Evolutionary conservation across 2,797 vertebrate genomes (phyloP), one percentile per base, ranked within the genome.

Genomic region (Phrynocephalus forsythii): DNA sequence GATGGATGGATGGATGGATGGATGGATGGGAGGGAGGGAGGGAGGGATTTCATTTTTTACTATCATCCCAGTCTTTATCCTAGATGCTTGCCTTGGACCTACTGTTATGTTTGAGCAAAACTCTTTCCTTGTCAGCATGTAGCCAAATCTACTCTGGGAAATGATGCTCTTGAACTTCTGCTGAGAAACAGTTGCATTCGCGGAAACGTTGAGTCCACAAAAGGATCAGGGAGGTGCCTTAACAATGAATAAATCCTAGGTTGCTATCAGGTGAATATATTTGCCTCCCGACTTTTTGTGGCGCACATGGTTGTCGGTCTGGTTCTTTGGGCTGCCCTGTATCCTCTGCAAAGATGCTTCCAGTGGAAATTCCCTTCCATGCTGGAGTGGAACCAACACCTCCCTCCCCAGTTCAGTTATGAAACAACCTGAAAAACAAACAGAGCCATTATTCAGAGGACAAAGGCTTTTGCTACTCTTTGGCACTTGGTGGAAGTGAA

Each of bases 361-460:
- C 75, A 71, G 56, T 79, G 67, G 87, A 84, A 88, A 79, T 79
- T 79, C 75, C 67, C 81, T 82, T 91, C 88, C 67, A 52, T 28
- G 0, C 84, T 91, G 88, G 84, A 91, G 28, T 0, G 0, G 76
- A 3, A 90, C 83, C 94, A 94, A 89, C 20, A 28, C 83, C 2
- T 0, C 30, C 79, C 84, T 66, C 86, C 90, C 24, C 50, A 9
- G 1, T 87, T 76, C 52, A 15, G 52, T 87, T 90, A 66, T 86
- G 86, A 92, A 90, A 82, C 82, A 85, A 0, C 8, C 88, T 76
- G 68, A 3, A 89, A 88, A 94, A 94, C 90, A 82, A 92, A 28
- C 67, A 56, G 16, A 26, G 6, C 83, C 0, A 0, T 86, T 90
- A 9, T 76, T 88, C 90, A 89, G 56, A 24, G 1, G 1, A 86